Evolutionary conservation across 64 coral and sea anemone species (phyloP).

Genomic region (Anthopleura sola): DNA sequence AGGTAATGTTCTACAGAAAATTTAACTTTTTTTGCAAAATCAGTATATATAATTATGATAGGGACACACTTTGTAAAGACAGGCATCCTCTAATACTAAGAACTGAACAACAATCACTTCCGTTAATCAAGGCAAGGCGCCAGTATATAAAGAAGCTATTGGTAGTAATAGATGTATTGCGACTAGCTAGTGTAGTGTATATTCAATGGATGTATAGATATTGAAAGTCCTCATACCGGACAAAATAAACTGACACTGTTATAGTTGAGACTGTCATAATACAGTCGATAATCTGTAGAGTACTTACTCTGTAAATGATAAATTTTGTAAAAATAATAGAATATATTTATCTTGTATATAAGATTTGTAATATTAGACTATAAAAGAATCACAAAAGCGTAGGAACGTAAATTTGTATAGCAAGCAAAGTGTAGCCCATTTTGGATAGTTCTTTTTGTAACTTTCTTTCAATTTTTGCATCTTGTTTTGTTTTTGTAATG

Average conservation of each 20-base stretch:
- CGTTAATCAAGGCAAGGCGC: too few species aligned
- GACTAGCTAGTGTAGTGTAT: too few species aligned
- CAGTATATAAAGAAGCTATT: too few species aligned
- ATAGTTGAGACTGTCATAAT: background rate
- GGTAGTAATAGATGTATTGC: too few species aligned
- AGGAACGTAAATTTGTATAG: background rate
- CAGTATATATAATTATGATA: too few species aligned
- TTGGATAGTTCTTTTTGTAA: background rate
- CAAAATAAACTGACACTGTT: background rate
- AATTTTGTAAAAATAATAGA: conserved; percentile 6
- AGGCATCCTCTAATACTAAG: too few species aligned
- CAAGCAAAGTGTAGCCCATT: background rate
- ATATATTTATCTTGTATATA: background rate
- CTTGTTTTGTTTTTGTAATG: background rate
- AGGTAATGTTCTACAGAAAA: too few species aligned
- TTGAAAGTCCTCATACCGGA: background rate
- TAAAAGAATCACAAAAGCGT: background rate
- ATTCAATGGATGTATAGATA: background rate
- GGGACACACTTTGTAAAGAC: too few species aligned
- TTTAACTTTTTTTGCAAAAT: too few species aligned
- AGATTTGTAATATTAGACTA: background rate
- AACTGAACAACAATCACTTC: too few species aligned
- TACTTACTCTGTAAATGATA: background rate
- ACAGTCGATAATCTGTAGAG: background rate
- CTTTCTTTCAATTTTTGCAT: background rate